These are phyloP conservation scores for Apostichopus japonicus DNA, from an alignment of 35 echinoderm and acorn worm genomes.

Conservation along the genomic window DNA sequence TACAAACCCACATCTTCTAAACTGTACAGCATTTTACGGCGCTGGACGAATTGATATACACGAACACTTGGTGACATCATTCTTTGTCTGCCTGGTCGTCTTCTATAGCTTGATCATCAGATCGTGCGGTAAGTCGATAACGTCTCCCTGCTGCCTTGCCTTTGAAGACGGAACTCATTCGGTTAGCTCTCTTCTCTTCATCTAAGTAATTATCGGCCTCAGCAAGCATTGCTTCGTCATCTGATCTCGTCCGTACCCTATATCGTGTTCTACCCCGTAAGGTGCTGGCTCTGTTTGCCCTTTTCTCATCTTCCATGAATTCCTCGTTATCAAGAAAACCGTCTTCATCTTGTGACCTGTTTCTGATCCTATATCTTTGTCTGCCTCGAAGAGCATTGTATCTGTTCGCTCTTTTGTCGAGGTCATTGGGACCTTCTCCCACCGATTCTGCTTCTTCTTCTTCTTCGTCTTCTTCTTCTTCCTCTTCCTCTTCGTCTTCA, in stretches of 20 bases:
- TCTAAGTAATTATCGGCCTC: not conserved
- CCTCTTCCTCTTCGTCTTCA: not conserved
- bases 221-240: not conserved
- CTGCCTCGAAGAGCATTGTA: constrained; percentile 1
- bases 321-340: not conserved
- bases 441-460: not conserved
- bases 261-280: not conserved
- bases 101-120: not conserved
- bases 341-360: not conserved
- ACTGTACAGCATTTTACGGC: not conserved
- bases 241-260: not conserved
- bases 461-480: not conserved
- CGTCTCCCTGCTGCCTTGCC: not conserved
- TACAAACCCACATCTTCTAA: not conserved
- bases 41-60: not conserved
- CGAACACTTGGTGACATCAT: not conserved
- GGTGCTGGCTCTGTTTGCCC: not conserved
- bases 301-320: constrained; percentile 11
- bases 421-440: too few species aligned
- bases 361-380: constrained; percentile 17
- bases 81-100: not conserved
- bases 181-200: not conserved
- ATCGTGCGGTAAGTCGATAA: not conserved
- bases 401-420: constrained; percentile 11
- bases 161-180: not conserved